These are phyloP conservation scores for Oxystoma pomonae DNA, from an alignment of 2,888 invertebrate species.

Conservation along the genomic window DNA sequence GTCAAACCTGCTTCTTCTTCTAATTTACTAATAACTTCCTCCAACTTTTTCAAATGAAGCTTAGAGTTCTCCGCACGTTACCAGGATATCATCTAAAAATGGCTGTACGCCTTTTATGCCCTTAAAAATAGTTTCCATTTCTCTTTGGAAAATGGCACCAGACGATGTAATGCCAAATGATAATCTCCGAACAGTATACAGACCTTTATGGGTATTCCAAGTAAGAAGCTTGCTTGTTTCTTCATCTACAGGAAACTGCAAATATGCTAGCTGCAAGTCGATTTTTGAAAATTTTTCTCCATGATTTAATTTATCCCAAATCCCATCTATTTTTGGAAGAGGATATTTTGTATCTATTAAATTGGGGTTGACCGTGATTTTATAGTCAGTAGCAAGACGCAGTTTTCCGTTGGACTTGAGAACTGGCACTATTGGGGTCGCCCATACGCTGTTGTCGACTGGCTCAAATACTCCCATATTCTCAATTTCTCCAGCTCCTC, in stretches of 20 bases:
- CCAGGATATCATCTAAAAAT: too few species aligned
- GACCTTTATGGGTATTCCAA: constrained; percentile 31
- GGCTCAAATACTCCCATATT: constrained; percentile 9
- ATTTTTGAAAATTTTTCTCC: constrained; percentile 29
- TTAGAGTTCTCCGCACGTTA: too few species aligned
- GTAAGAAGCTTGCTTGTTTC: constrained; percentile 32
- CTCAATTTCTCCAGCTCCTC: constrained; percentile 15
- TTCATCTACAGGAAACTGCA: constrained; percentile 36
- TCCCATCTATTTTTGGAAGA: constrained; percentile 28
- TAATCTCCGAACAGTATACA: too few species aligned
- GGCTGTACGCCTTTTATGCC: too few species aligned
- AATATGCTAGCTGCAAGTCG: constrained; percentile 32
- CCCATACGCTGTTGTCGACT: constrained; percentile 12
- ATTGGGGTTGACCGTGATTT: too few species aligned
- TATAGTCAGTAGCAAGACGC: constrained; percentile 30
- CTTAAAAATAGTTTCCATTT: too few species aligned
- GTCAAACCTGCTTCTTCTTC: too few species aligned
- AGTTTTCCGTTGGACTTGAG: constrained; percentile 19
- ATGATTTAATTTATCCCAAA: constrained; percentile 27
- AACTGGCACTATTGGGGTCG: constrained; percentile 20
- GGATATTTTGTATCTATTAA: constrained; percentile 24
- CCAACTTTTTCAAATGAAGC: too few species aligned
- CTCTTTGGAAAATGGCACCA: constrained; percentile 38
- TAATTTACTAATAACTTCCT: too few species aligned
- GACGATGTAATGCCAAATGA: constrained; percentile 41